phyloP scores from a whole-genome alignment of 37 sponge, comb jelly and placozoan species.

The Ianthella basta region DNA sequence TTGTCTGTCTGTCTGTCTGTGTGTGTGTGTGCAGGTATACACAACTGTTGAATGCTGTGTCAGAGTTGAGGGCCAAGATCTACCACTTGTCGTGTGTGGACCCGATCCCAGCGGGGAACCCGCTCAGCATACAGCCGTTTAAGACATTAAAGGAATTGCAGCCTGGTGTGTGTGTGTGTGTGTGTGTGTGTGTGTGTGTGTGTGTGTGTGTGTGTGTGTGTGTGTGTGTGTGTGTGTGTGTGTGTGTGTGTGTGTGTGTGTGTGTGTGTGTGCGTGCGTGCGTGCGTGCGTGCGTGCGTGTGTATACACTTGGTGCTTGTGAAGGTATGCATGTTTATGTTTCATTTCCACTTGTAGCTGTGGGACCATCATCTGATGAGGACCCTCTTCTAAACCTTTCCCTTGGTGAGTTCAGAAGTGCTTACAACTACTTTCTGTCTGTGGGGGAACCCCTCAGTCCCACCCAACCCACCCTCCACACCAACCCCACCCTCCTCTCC shows the following conservation, averaged over 20 bases:
- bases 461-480: too few relatives aligned
- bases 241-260: too few relatives aligned
- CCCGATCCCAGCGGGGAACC: neutral
- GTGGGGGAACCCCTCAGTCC: too few relatives aligned
- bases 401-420: neutral
- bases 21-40: neutral
- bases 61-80: slow-evolving; percentile 4
- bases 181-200: neutral
- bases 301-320: too few relatives aligned
- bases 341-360: neutral
- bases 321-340: neutral
- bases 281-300: too few relatives aligned
- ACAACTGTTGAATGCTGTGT: neutral
- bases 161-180: neutral
- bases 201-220: neutral
- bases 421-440: too few relatives aligned
- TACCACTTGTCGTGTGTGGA: neutral
- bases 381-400: slow-evolving; percentile 12
- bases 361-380: neutral
- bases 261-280: neutral
- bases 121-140: neutral
- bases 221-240: neutral
- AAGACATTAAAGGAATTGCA: neutral
- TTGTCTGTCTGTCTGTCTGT: neutral
- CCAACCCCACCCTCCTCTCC: neutral